Evolutionary conservation across 2,888 invertebrate species (phyloP), one percentile per base, ranked within the genome.

Genomic region (Callinectes sapidus): DNA sequence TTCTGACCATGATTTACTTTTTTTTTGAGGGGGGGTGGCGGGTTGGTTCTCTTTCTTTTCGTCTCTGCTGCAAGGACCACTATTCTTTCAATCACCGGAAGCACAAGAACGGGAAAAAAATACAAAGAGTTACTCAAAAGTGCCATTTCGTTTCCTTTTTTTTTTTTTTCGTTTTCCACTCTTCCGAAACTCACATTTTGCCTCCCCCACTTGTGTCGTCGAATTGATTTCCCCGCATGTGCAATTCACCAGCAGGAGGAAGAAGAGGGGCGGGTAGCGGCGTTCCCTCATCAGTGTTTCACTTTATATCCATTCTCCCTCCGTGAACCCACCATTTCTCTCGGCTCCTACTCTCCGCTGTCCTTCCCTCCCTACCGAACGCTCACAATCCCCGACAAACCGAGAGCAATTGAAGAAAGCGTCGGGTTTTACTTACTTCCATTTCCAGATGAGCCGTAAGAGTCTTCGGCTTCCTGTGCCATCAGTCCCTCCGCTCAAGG

Each of bases 281-380:
- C 42, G 61, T 91, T 54, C 54, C 55, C 48, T 48, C 77, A 35
- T 91, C 86, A 42, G 28, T 90, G 61, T 71, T 71, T 71, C 71
- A 71, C 71, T 71, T 35, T 81, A 81, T 35, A 81, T 81, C 35
- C 35, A 81, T 35, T 81, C 35, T 35, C 35, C 35, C 14, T 81
- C 35, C n/a, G 16, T 35, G 32, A 13, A 35, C 35, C 32, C 81
- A 35, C 81, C 35, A 23, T 81, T 81, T 14, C 81, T 16, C 35
- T 81, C 18, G 16, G 16, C 3, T 81, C 81, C 81, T 81, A 32
- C 35, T 81, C 32, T 35, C 18, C 35, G 14, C 16, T 35, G 81
- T 35, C 81, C 32, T 81, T 18, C 81, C 81, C 18, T 35, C 28
- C 18, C 14, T 35, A 18, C 35, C 35, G 32, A 35, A 81, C 35